A percentile compares a stretch with the other conserved stretches of the same genome.
These are phyloP conservation scores for Chymomyza caudatula DNA, from an alignment of 2,888 invertebrate species.

Conservation along the genomic window DNA sequence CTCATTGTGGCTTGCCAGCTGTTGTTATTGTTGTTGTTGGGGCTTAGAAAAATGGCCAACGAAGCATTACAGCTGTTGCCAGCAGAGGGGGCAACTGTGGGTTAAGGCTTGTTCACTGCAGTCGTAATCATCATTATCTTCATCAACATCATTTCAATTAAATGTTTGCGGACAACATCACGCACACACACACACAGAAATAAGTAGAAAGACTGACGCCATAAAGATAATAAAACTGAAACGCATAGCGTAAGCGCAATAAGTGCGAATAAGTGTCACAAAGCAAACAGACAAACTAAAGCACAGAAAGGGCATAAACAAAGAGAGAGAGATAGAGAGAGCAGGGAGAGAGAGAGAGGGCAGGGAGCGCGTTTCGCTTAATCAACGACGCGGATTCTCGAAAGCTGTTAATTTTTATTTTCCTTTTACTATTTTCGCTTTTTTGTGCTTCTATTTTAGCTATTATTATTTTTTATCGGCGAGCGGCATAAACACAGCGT, in stretches of 20 bases:
- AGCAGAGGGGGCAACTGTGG: background rate
- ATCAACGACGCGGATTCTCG: background rate
- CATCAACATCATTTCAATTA: conserved; percentile 54
- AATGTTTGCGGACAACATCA: conserved; percentile 11
- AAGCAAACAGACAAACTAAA: conserved; percentile 23
- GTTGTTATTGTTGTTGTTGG: background rate
- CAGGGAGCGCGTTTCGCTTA: background rate
- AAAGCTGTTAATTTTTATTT: conserved; percentile 10
- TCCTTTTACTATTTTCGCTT: conserved; percentile 13
- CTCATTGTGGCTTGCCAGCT: conserved; percentile 9
- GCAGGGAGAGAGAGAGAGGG: background rate
- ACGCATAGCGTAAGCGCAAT: conserved; percentile 20
- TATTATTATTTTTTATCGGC: conserved; percentile 5
- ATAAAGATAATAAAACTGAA: conserved; percentile 42
- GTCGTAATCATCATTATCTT: conserved; percentile 34
- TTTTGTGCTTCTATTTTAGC: background rate
- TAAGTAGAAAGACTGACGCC: background rate
- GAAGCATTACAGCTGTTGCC: background rate
- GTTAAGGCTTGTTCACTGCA: conserved; percentile 25
- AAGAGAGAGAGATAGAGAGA: background rate
- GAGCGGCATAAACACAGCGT: background rate
- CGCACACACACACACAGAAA: background rate
- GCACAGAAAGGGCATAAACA: background rate
- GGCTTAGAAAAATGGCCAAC: conserved; percentile 26
- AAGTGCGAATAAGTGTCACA: conserved; percentile 37